Conservation (phyloP, 2,113 vertebrate genomes). For the Eira barbara region DNA sequence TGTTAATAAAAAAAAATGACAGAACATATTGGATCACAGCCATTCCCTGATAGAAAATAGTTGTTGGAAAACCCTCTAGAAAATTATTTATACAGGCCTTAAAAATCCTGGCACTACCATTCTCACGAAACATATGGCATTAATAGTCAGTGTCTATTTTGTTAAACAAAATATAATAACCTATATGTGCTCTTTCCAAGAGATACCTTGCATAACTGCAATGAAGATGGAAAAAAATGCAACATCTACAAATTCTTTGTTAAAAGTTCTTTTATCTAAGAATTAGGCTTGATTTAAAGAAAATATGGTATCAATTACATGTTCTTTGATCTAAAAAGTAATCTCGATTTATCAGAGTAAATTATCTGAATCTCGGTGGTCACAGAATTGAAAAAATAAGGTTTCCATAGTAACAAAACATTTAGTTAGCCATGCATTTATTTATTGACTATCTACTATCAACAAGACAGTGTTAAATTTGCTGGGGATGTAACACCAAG, state of each 20-base stretch:
- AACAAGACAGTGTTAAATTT: neutral
- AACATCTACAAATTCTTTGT: neutral
- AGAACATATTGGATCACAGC: neutral
- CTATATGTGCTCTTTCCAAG: neutral
- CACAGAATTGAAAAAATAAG: neutral
- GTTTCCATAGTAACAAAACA: neutral
- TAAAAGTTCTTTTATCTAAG: neutral
- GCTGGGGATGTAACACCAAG: neutral
- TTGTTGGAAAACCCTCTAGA: neutral
- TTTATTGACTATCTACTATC: neutral
- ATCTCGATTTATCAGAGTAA: neutral
- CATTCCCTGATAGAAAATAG: neutral
- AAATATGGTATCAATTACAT: neutral
- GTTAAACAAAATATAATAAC: neutral
- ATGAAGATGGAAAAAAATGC: neutral
- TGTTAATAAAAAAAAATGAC: constrained; percentile 24
- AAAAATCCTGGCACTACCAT: neutral
- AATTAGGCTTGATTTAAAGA: neutral
- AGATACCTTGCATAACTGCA: neutral
- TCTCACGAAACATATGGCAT: neutral
- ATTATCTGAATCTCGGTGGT: neutral
- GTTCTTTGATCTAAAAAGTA: neutral
- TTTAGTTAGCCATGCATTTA: neutral
- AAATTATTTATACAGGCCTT: neutral
- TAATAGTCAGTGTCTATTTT: neutral